These are phyloP conservation scores for Lasius fuliginosus DNA, from an alignment of 2,888 invertebrate species.

Conservation along the genomic window DNA sequence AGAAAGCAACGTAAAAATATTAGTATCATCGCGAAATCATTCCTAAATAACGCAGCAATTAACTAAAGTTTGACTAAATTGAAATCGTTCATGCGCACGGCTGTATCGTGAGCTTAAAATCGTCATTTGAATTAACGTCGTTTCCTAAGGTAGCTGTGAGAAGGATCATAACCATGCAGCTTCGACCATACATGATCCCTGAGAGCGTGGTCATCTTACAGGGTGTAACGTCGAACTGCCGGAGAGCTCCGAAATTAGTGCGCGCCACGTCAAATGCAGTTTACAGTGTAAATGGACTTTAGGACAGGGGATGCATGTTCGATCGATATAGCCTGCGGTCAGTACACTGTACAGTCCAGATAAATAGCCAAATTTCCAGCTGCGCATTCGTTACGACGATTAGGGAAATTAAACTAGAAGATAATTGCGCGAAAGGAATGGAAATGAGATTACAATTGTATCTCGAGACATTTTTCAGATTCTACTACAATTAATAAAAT, in stretches of 20 bases:
- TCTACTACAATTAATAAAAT: not conserved
- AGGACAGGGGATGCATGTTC: conserved; percentile 18
- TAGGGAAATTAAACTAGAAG: conserved; percentile 2
- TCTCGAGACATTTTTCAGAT: not conserved
- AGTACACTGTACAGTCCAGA: not conserved
- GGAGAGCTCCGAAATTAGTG: conserved; percentile 48
- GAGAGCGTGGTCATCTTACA: conserved; percentile 42
- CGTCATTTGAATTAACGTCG: conserved; percentile 17
- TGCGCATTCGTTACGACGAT: conserved; percentile 2
- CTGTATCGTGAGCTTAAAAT: conserved; percentile 12
- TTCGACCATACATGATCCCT: conserved; percentile 10
- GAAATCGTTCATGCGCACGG: not conserved
- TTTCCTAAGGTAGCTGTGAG: conserved; percentile 15
- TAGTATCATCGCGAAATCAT: not conserved
- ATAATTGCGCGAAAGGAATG: not conserved
- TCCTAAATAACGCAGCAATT: not conserved
- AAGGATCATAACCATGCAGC: conserved; percentile 27
- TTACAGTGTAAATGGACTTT: conserved; percentile 51
- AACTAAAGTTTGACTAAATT: not conserved
- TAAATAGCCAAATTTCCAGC: conserved; percentile 40
- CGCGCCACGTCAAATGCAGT: conserved; percentile 48
- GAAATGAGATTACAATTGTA: not conserved
- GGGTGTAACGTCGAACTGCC: conserved; percentile 32
- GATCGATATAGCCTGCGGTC: conserved; percentile 42
- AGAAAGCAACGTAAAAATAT: not conserved